phyloP scores from a whole-genome alignment of 2,797 vertebrate genomes.

The Argya squamiceps region DNA sequence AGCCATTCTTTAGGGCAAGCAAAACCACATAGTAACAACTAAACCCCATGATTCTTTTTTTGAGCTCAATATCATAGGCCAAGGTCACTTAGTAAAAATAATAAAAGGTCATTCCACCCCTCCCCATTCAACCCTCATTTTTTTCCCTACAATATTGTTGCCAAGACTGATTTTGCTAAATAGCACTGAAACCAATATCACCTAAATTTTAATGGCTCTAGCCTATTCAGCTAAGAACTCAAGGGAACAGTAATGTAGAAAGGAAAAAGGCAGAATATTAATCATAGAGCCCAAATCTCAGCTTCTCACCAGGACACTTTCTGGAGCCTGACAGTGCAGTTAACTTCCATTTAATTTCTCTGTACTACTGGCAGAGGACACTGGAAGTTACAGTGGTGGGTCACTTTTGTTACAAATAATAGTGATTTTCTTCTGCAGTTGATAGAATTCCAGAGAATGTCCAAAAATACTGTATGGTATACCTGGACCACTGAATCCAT shows the following conservation, averaged over 20 bases:
- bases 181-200: neutral
- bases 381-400: neutral
- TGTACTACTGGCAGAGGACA: neutral
- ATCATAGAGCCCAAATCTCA: neutral
- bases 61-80: neutral
- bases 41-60: neutral
- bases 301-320: neutral
- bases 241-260: neutral
- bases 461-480: neutral
- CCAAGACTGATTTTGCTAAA: neutral
- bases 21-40: neutral
- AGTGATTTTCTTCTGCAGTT: neutral
- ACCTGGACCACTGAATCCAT: neutral
- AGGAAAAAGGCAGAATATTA: neutral
- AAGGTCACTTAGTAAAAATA: neutral
- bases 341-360: neutral
- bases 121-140: neutral
- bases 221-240: neutral
- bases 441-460: neutral
- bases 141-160: neutral
- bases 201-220: neutral
- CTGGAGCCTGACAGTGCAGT: neutral
- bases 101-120: neutral
- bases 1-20: neutral
- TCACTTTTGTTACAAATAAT: neutral